Percentiles rank a stretch among this genome's conserved stretches.
These are phyloP conservation scores for Furcula furcula DNA, from an alignment of 2,888 invertebrate genomes.

Conservation along the genomic window DNA sequence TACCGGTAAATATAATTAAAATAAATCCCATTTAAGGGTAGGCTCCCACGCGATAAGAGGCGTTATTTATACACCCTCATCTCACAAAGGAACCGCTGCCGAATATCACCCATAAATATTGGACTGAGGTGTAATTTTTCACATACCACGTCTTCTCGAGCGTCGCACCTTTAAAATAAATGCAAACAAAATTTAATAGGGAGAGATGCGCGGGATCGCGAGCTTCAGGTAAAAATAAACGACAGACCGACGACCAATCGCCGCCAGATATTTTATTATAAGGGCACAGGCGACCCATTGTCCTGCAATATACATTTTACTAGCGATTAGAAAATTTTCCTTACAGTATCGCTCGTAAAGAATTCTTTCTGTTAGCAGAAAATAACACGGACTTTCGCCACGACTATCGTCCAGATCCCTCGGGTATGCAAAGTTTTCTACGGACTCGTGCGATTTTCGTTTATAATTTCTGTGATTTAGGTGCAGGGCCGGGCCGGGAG, in stretches of 20 bases:
- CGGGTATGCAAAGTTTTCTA: constrained; percentile 21
- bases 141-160: constrained; percentile 79
- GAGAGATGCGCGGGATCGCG: constrained; percentile 80
- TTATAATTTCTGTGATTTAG: constrained; percentile 37
- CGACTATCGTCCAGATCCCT: constrained; percentile 14
- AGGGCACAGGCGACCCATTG: constrained; percentile 38
- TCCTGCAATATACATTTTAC: constrained; percentile 34
- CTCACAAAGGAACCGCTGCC: constrained; percentile 81
- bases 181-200: constrained; percentile 83
- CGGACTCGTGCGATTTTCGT: constrained; percentile 17
- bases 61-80: constrained; percentile 81
- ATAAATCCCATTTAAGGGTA: constrained; percentile 79
- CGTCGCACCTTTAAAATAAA: constrained; percentile 82
- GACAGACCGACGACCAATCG: constrained; percentile 68
- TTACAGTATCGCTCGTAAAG: constrained; percentile 6
- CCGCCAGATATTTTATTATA: constrained; percentile 64
- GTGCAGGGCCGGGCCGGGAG: constrained; percentile 26
- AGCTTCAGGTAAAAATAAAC: constrained; percentile 78
- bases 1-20: constrained; percentile 78
- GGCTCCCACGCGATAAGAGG: constrained; percentile 81
- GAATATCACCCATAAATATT: constrained; percentile 83
- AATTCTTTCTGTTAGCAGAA: constrained; percentile 13
- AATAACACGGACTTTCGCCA: constrained; percentile 8
- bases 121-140: constrained; percentile 82
- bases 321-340: constrained; percentile 24